phyloP scores from a whole-genome alignment of 37 sponge, comb jelly and placozoan species.

The Aphrocallistes beatrix region DNA sequence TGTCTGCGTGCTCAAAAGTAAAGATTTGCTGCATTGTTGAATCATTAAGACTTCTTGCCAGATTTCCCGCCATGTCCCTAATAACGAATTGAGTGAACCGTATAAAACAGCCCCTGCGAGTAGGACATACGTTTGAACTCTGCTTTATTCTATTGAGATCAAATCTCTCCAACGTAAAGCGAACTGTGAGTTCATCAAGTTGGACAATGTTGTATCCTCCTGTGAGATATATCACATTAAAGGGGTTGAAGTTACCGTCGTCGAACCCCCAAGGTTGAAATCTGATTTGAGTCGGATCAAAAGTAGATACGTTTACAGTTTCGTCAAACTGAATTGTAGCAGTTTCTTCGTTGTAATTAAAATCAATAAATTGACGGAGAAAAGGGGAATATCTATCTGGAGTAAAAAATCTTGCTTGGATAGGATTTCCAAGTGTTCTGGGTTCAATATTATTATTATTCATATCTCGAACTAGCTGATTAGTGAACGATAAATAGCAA shows the following conservation, averaged over 20 bases:
- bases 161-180: slow-evolving; percentile 39
- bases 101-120: slow-evolving; percentile 32
- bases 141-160: slow-evolving; percentile 75
- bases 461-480: slow-evolving; percentile 49
- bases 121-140: slow-evolving; percentile 12
- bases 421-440: slow-evolving; percentile 4
- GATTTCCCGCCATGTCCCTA: slow-evolving; percentile 72
- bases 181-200: slow-evolving; percentile 51
- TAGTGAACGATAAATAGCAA: slow-evolving; percentile 53
- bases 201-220: slow-evolving; percentile 45
- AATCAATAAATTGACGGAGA: slow-evolving; percentile 41
- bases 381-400: slow-evolving; percentile 39
- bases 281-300: slow-evolving; percentile 75
- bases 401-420: slow-evolving; percentile 43
- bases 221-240: slow-evolving; percentile 35
- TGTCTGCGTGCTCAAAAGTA: slow-evolving; percentile 36
- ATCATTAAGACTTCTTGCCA: slow-evolving; percentile 22
- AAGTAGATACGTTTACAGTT: slow-evolving; percentile 62
- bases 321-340: slow-evolving; percentile 52
- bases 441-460: slow-evolving; percentile 31
- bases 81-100: slow-evolving; percentile 41
- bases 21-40: slow-evolving; percentile 17
- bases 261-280: slow-evolving; percentile 58
- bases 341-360: slow-evolving; percentile 41
- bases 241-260: slow-evolving; percentile 26